Evolutionary conservation across 2,888 invertebrate genomes (phyloP).

Genomic region (Acronicta psi): DNA sequence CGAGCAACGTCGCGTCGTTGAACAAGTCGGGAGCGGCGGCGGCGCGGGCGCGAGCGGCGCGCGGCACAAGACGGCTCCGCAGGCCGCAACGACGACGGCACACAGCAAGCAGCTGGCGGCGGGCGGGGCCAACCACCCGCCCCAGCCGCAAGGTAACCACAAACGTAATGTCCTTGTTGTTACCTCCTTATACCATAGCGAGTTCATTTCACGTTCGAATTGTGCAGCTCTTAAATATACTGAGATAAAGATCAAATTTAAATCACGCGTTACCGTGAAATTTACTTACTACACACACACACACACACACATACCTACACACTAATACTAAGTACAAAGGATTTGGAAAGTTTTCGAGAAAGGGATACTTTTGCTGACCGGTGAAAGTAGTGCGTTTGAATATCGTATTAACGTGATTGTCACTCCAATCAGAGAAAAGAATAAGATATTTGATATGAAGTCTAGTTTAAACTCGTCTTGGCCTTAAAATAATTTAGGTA

Average conservation of each 20-base stretch:
- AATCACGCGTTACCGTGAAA: background rate
- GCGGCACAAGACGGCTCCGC: conserved; percentile 81
- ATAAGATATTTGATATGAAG: too few species aligned
- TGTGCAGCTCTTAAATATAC: background rate
- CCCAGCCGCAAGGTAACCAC: conserved; percentile 90
- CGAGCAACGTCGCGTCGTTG: conserved; percentile 72
- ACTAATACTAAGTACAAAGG: conserved; percentile 27
- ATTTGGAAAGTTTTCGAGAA: background rate
- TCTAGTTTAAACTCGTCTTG: too few species aligned
- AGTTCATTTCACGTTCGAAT: background rate
- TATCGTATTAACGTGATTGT: too few species aligned
- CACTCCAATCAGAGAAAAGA: too few species aligned
- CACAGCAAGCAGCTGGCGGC: conserved; percentile 95
- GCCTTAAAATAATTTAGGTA: too few species aligned
- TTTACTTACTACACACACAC: conserved; percentile 16
- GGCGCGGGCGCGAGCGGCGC: conserved; percentile 82
- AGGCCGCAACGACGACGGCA: conserved; percentile 92
- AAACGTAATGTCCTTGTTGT: conserved; percentile 86
- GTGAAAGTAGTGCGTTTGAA: background rate
- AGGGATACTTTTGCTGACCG: background rate
- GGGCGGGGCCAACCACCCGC: conserved; percentile 91
- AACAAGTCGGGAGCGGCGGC: conserved; percentile 69
- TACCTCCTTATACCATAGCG: conserved; percentile 64
- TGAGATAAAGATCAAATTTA: background rate
- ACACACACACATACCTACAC: conserved; percentile 26